Percentiles rank a stretch among this genome's conserved stretches.
Conservation (phyloP, 2,888 invertebrate genomes). For the Machimus rusticus region DNA sequence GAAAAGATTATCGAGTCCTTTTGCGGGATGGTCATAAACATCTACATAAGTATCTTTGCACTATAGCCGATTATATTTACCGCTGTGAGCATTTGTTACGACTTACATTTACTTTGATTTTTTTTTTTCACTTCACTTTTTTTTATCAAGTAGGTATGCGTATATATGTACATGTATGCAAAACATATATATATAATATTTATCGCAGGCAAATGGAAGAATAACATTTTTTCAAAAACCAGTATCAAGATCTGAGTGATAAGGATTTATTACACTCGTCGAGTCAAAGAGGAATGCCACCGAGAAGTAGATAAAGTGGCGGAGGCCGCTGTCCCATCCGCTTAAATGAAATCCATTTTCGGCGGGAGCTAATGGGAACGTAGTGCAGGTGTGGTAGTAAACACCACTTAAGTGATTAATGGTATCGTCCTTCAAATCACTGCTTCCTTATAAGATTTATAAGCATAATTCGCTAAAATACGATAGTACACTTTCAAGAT, state of each 20-base stretch:
- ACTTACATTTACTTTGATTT: too few relatives aligned
- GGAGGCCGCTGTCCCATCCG: background rate
- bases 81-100: too few relatives aligned
- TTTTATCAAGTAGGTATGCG: too few relatives aligned
- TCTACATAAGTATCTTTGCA: too few relatives aligned
- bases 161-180: too few relatives aligned
- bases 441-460: slow-evolving; percentile 13
- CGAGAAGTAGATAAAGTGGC: background rate
- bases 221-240: too few relatives aligned
- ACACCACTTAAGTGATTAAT: slow-evolving; percentile 30
- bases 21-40: too few relatives aligned
- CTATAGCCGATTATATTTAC: too few relatives aligned
- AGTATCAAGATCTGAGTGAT: background rate
- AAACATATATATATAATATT: too few relatives aligned
- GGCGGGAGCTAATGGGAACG: background rate
- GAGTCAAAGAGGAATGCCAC: background rate
- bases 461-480: slow-evolving; percentile 25
- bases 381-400: background rate
- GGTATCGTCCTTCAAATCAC: background rate
- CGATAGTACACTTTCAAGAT: slow-evolving; percentile 16
- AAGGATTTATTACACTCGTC: background rate
- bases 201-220: too few relatives aligned
- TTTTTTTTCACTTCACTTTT: too few relatives aligned
- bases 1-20: too few relatives aligned
- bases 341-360: background rate